phyloP scores from a whole-genome alignment of 2,888 invertebrate species.

The Helobdella robusta region DNA sequence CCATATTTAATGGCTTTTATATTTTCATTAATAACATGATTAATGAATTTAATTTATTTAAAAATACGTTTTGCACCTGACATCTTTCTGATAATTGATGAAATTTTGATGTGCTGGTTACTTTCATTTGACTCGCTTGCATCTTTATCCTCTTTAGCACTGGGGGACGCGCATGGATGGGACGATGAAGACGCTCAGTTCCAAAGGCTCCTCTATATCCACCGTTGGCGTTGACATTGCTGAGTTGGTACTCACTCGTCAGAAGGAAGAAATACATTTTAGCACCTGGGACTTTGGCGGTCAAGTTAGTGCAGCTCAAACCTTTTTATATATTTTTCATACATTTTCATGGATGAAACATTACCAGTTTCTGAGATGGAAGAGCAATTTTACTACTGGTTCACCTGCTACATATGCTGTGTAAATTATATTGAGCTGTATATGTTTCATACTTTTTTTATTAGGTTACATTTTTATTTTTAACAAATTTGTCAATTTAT shows the following conservation, averaged over 20 bases:
- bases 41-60: background rate
- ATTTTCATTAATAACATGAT: background rate
- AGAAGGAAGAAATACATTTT: slow-evolving; percentile 41
- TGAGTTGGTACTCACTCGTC: slow-evolving; percentile 69
- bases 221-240: slow-evolving; percentile 96
- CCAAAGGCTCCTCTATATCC: slow-evolving; percentile 68
- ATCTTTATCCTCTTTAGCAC: slow-evolving; percentile 20
- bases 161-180: slow-evolving; percentile 36
- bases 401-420: no score
- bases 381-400: no score
- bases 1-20: background rate
- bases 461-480: no score
- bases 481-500: no score
- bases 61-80: background rate
- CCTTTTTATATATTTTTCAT: no score
- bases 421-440: no score
- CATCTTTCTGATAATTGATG: background rate
- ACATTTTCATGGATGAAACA: no score
- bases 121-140: no score
- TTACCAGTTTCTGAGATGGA: no score
- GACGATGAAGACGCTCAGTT: slow-evolving; percentile 29
- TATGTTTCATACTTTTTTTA: no score
- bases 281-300: slow-evolving; percentile 98
- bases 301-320: slow-evolving; percentile 54
- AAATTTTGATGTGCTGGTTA: background rate